These are phyloP conservation scores for Spinus pinus DNA, from an alignment of 2,797 vertebrate genomes.

Conservation along the genomic window DNA sequence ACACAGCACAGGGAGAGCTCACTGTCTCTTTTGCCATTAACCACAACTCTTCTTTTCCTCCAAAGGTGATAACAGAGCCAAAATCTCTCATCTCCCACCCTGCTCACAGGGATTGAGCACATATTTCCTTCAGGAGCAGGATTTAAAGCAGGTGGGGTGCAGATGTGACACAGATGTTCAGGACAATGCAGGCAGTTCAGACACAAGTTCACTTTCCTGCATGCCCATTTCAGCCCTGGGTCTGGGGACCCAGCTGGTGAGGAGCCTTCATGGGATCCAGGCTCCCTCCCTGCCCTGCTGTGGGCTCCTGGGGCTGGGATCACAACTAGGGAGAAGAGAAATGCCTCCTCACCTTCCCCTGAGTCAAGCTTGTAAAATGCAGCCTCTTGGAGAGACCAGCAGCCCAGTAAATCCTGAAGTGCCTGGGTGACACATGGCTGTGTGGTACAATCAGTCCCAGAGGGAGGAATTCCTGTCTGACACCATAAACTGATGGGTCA, in stretches of 20 bases:
- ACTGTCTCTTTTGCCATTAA: background rate
- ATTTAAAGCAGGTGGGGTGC: background rate
- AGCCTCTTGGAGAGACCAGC: background rate
- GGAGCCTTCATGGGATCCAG: background rate
- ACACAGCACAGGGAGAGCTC: background rate
- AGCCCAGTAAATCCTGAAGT: background rate
- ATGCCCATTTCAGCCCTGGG: background rate
- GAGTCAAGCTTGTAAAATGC: background rate
- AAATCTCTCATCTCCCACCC: background rate
- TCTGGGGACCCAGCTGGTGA: background rate
- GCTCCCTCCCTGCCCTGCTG: background rate
- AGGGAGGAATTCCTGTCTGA: background rate
- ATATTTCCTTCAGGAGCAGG: background rate
- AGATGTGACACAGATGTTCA: background rate
- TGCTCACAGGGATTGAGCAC: background rate
- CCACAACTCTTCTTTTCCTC: background rate
- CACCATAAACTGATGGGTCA: background rate
- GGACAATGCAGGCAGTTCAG: background rate
- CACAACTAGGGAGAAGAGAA: background rate
- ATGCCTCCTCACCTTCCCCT: background rate
- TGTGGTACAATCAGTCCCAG: background rate
- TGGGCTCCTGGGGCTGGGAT: background rate
- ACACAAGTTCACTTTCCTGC: background rate
- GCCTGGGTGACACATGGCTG: background rate
- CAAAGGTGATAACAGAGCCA: background rate